Percentiles rank a stretch among this genome's conserved stretches.
These are phyloP conservation scores for Scrobipalpa costella DNA, from an alignment of 2,888 invertebrate genomes.

Conservation along the genomic window DNA sequence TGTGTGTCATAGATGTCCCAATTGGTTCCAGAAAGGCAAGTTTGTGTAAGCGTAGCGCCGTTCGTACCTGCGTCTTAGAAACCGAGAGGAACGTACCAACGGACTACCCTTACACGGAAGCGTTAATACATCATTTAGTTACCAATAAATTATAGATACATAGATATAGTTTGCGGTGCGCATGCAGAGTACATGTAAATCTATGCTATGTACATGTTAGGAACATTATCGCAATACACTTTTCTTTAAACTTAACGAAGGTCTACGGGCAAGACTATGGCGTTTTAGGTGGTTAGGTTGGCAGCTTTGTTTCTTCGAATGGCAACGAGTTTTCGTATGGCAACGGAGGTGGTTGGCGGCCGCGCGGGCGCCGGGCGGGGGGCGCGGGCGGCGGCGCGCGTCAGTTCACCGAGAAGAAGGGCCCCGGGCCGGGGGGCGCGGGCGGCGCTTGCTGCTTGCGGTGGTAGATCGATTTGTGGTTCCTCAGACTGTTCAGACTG, in stretches of 20 bases:
- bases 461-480: slow-evolving; percentile 96
- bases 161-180: slow-evolving; percentile 71
- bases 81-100: slow-evolving; percentile 33
- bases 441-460: slow-evolving; percentile 88
- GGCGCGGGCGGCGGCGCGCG: slow-evolving; percentile 57
- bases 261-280: slow-evolving; percentile 78
- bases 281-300: slow-evolving; percentile 76
- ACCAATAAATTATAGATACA: slow-evolving; percentile 66
- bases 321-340: slow-evolving; percentile 53
- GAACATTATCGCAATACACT: slow-evolving; percentile 75
- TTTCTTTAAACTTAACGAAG: slow-evolving; percentile 69
- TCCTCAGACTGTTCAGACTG: slow-evolving; percentile 93
- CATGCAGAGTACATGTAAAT: slow-evolving; percentile 73
- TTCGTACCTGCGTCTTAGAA: slow-evolving; percentile 24
- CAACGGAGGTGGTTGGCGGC: slow-evolving; percentile 33
- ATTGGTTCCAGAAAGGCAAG: slow-evolving; percentile 76
- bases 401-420: slow-evolving; percentile 76
- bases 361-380: slow-evolving; percentile 36
- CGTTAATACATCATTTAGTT: slow-evolving; percentile 55
- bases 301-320: slow-evolving; percentile 70
- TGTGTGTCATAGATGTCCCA: slow-evolving; percentile 79
- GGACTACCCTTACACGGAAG: slow-evolving; percentile 57
- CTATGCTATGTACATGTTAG: slow-evolving; percentile 81
- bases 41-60: slow-evolving; percentile 40
- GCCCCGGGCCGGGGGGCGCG: slow-evolving; percentile 59